Evolutionary conservation across 2,113 vertebrate species (phyloP).

Genomic region (Calypte anna): DNA sequence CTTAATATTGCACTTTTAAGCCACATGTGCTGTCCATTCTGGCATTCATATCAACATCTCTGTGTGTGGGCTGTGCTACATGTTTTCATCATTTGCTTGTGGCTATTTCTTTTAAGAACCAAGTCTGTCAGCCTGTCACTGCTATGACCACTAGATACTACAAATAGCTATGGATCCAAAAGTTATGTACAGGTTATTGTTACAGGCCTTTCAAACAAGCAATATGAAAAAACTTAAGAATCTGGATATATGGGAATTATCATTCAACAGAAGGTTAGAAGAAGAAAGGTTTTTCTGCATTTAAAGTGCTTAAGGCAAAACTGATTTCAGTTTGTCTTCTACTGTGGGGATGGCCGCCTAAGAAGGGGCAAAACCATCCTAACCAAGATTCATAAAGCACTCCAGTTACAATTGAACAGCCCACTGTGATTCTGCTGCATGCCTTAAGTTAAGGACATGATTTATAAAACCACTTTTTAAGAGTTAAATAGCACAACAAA

Average conservation of each 20-base stretch:
- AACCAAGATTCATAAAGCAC: not conserved
- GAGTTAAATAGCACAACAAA: not conserved
- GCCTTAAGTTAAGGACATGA: not conserved
- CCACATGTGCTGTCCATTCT: not conserved
- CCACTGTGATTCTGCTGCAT: not conserved
- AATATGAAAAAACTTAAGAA: not conserved
- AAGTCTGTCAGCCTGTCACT: not conserved
- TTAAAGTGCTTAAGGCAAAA: not conserved
- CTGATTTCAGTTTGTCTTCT: not conserved
- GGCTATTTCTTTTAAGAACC: not conserved
- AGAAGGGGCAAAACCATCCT: not conserved
- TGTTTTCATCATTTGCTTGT: not conserved
- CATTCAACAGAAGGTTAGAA: not conserved
- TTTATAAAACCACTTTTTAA: not conserved
- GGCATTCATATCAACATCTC: not conserved
- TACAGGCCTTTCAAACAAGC: not conserved
- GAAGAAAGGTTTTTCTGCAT: not conserved
- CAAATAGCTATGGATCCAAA: not conserved
- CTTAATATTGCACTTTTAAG: not conserved
- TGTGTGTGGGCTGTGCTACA: not conserved
- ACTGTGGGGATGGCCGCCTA: not conserved
- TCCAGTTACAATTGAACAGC: not conserved
- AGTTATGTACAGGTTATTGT: not conserved
- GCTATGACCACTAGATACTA: not conserved
- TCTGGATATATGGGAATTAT: not conserved